Percentiles rank a stretch among this genome's conserved stretches.
These are phyloP conservation scores for Passerculus sandwichensis DNA, from an alignment of 2,797 vertebrate species.

Conservation along the genomic window DNA sequence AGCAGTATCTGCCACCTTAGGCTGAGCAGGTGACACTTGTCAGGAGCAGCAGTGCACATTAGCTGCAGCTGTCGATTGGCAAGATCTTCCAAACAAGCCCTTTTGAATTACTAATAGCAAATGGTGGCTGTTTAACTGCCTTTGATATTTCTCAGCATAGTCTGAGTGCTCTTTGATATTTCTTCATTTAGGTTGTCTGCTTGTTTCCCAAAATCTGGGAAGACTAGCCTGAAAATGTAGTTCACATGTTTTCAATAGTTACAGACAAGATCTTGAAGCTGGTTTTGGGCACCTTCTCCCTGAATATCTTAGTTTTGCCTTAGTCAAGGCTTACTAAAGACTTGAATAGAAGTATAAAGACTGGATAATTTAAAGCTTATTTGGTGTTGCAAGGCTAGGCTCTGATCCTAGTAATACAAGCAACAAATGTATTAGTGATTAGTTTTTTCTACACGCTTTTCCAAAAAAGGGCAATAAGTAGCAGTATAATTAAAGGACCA, in stretches of 20 bases:
- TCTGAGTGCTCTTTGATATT: conserved; percentile 16
- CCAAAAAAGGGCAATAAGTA: not conserved
- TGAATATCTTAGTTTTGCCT: not conserved
- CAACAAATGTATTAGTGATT: not conserved
- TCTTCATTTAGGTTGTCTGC: not conserved
- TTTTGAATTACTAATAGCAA: conserved; percentile 28
- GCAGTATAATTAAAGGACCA: not conserved
- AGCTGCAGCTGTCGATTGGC: not conserved
- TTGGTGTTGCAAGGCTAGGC: not conserved
- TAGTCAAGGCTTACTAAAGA: not conserved
- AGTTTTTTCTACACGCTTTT: not conserved
- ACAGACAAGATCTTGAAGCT: not conserved
- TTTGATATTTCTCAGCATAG: conserved; percentile 1
- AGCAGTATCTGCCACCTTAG: not conserved
- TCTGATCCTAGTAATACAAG: not conserved
- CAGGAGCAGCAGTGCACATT: not conserved
- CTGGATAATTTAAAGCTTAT: not conserved
- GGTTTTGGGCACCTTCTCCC: not conserved
- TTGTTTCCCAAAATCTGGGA: not conserved
- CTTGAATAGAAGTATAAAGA: not conserved
- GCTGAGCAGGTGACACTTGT: not conserved
- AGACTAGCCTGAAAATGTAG: not conserved
- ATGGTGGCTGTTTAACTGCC: not conserved
- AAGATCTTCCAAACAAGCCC: not conserved
- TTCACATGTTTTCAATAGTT: not conserved